These are phyloP conservation scores for Hoplodrina ambigua DNA, from an alignment of 2,888 invertebrate genomes.

Conservation along the genomic window DNA sequence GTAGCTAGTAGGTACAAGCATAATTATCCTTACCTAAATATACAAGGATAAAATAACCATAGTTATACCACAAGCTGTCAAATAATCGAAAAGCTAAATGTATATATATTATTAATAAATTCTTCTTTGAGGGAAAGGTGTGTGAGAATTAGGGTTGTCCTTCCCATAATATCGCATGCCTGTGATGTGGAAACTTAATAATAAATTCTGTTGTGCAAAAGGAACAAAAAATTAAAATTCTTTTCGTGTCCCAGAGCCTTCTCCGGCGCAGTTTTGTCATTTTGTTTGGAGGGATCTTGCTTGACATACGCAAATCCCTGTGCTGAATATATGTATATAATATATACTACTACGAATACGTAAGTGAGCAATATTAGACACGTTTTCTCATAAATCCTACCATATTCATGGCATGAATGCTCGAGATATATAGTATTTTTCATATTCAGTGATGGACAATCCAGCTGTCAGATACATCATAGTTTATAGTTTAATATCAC, in stretches of 20 bases:
- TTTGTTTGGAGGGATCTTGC: slow-evolving; percentile 80
- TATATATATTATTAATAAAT: slow-evolving; percentile 78
- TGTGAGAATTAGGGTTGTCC: slow-evolving; percentile 76
- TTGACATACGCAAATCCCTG: slow-evolving; percentile 81
- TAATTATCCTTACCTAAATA: slow-evolving; percentile 55
- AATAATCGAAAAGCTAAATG: slow-evolving; percentile 76
- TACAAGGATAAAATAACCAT: slow-evolving; percentile 55
- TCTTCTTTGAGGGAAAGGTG: slow-evolving; percentile 77
- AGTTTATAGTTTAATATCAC: slow-evolving; percentile 26
- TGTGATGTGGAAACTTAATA: slow-evolving; percentile 82
- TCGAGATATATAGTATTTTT: slow-evolving; percentile 46
- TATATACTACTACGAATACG: slow-evolving; percentile 61
- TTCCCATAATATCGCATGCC: slow-evolving; percentile 80
- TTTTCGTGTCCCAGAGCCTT: slow-evolving; percentile 79
- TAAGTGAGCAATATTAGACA: slow-evolving; percentile 64
- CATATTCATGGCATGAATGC: slow-evolving; percentile 56
- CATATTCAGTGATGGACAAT: slow-evolving; percentile 51
- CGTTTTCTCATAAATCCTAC: slow-evolving; percentile 66
- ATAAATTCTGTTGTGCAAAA: slow-evolving; percentile 86
- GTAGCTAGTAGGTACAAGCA: not conserved
- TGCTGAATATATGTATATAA: slow-evolving; percentile 64
- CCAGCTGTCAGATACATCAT: slow-evolving; percentile 18
- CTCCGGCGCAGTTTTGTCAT: slow-evolving; percentile 83
- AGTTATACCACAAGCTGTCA: slow-evolving; percentile 66
- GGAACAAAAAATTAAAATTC: slow-evolving; percentile 88